Evolutionary conservation across 2,797 vertebrate genomes (phyloP), one percentile per base, ranked within the genome.

Genomic region (Hozukius guyotensis): DNA sequence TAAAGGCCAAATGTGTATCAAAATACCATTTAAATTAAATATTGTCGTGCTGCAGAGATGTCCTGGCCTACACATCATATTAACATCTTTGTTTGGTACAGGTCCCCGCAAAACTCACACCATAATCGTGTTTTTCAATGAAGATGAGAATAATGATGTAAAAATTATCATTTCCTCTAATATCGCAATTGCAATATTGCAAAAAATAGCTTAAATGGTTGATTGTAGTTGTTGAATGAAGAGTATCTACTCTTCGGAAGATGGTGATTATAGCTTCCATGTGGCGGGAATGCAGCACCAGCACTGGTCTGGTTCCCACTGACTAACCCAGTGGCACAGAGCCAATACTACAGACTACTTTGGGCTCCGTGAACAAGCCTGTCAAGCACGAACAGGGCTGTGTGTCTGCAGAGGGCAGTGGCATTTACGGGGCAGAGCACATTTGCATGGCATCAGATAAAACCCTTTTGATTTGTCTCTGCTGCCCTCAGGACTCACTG

Each of bases 371-470:
- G 78, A 87, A 81, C 76, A 63, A 70, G 64, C 70, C 74, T 57
- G 64, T 56, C 13, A 6, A 62, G 65, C 77, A 61, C 36, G 55
- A 84, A 62, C 32, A 24, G 22, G 76, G 80, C 83, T 24, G 71
- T 60, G 69, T 72, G 56, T 82, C 72, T 79, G 77, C 70, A 83
- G 59, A 81, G 86, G 78, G 72, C 80, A 60, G 86, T 75, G 75
- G 79, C 84, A 85, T 91, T 92, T 86, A 85, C 76, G 63, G 52
- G 73, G 82, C 18, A 78, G 14, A 53, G 31, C 64, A 29, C 79
- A 81, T 90, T 84, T 84, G 88, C 87, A 88, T 84, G 69, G 62
- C 63, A 79, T 82, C 83, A 82, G 82, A 89, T 83, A 72, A 77
- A 88, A 83, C 20, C 56, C 36, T 71, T 71, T 57, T 81, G 84